These are phyloP conservation scores for Drosophila algonquin DNA, from an alignment of 2,888 invertebrate species.

Conservation along the genomic window DNA sequence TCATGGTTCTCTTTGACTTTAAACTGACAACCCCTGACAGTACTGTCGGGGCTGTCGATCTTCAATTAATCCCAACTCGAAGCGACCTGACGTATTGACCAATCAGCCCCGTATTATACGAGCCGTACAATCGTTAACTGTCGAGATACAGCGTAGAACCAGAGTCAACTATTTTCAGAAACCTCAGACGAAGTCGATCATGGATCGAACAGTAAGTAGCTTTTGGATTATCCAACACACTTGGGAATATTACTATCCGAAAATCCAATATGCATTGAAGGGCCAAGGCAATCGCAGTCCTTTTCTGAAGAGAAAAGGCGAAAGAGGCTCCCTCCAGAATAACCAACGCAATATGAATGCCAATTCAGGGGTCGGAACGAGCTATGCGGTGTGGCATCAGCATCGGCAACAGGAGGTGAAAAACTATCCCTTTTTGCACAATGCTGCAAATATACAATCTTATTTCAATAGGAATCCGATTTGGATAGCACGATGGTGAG, in stretches of 20 bases:
- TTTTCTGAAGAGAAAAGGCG: background rate
- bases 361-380: constrained; percentile 10
- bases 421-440: background rate
- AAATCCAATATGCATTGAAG: background rate
- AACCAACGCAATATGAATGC: background rate
- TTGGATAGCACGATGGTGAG: constrained; percentile 52
- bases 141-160: background rate
- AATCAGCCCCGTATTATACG: background rate
- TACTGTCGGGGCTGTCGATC: no score
- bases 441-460: background rate
- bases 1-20: background rate
- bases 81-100: no score
- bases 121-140: background rate
- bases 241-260: background rate
- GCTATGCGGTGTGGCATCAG: constrained; percentile 23
- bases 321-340: background rate
- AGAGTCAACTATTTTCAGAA: background rate
- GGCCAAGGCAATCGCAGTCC: background rate
- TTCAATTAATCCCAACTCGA: no score
- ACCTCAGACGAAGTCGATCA: background rate
- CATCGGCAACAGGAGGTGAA: background rate
- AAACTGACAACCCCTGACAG: background rate
- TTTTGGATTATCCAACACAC: no score
- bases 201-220: background rate
- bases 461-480: constrained; percentile 39